Evolutionary conservation across 2,888 invertebrate species (phyloP).

Genomic region (Plebejus anna): DNA sequence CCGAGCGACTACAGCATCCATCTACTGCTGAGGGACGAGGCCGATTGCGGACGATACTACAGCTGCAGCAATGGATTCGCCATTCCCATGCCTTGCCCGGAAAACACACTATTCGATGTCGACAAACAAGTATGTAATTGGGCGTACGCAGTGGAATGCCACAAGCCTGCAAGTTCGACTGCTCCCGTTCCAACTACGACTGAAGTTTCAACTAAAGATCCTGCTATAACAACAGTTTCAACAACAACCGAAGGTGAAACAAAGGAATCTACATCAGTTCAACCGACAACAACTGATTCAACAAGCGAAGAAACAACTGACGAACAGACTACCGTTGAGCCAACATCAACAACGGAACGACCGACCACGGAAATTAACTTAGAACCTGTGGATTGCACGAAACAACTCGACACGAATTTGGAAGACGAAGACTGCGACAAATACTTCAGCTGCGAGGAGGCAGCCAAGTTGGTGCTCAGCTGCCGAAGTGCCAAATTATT

Average conservation of each 20-base stretch:
- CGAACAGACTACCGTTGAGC: background rate
- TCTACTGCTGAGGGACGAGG: slow-evolving; percentile 13
- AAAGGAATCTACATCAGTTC: background rate
- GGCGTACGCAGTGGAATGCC: background rate
- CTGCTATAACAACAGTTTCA: background rate
- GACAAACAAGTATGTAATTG: slow-evolving; percentile 20
- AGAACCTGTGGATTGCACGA: background rate
- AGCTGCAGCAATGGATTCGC: slow-evolving; percentile 22
- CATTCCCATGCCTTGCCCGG: slow-evolving; percentile 15
- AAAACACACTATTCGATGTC: background rate
- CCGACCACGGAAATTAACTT: background rate
- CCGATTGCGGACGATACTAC: slow-evolving; percentile 10
- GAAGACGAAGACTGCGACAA: slow-evolving; percentile 7
- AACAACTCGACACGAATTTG: background rate
- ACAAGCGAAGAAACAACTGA: background rate
- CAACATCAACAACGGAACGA: slow-evolving; percentile 1
- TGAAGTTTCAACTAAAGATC: background rate
- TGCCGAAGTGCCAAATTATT: slow-evolving; percentile 17
- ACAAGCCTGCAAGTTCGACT: background rate
- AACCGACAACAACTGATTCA: slow-evolving; percentile 19
- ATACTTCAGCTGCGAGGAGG: slow-evolving; percentile 15
- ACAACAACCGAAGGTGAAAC: background rate
- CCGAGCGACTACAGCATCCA: slow-evolving; percentile 5
- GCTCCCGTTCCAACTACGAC: background rate
- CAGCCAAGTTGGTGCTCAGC: slow-evolving; percentile 7